Percentiles rank a stretch among this genome's conserved stretches.
These are phyloP conservation scores for Drosophila emarginata DNA, from an alignment of 2,888 invertebrate genomes.

Conservation along the genomic window DNA sequence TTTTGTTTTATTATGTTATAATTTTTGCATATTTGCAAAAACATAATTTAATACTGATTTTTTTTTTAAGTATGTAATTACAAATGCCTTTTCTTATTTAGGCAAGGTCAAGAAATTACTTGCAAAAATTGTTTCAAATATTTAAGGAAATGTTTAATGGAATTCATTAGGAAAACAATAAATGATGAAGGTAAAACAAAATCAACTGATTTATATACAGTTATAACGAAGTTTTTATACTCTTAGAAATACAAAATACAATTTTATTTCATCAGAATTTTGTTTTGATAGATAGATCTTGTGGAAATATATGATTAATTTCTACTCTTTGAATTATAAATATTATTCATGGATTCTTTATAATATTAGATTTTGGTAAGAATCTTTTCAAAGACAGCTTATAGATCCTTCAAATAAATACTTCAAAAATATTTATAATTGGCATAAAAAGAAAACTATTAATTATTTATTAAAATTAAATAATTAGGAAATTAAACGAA, in stretches of 20 bases:
- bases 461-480: no score
- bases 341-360: no score
- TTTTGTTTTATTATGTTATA: conserved; percentile 29
- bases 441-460: no score
- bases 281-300: no score
- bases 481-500: no score
- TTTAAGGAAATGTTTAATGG: conserved; percentile 30
- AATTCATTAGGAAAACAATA: conserved; percentile 33
- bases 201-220: neutral
- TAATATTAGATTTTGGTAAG: no score
- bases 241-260: neutral
- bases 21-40: conserved; percentile 30
- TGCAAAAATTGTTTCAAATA: conserved; percentile 52
- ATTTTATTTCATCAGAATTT: no score
- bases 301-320: no score
- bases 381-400: no score
- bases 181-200: conserved; percentile 13
- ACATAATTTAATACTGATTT: neutral
- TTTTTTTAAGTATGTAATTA: conserved; percentile 35
- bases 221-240: neutral
- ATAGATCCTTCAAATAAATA: no score
- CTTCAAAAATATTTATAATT: no score
- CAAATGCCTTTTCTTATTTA: conserved; percentile 28
- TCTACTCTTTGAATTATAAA: no score
- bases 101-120: conserved; percentile 67